phyloP scores from a whole-genome alignment of 2,797 vertebrate genomes.

The Agapornis canus region DNA sequence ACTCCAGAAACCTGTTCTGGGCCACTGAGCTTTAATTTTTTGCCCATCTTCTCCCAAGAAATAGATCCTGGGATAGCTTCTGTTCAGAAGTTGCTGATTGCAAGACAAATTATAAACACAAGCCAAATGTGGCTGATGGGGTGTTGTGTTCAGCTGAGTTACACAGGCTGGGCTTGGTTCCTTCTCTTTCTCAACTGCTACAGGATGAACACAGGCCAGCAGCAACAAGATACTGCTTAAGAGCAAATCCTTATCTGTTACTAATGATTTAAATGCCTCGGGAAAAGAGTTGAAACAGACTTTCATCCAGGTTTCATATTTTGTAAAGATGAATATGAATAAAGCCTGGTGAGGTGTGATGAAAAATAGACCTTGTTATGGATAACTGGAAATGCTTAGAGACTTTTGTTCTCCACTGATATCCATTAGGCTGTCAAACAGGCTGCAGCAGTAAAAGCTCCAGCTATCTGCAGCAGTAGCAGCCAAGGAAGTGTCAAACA shows the following conservation, averaged over 20 bases:
- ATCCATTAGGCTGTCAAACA: not conserved
- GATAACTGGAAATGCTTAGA: not conserved
- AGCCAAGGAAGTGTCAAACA: not conserved
- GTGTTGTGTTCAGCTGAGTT: not conserved
- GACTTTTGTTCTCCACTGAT: not conserved
- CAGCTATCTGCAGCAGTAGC: not conserved
- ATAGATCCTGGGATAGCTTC: not conserved
- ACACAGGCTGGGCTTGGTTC: not conserved
- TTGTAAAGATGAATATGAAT: not conserved
- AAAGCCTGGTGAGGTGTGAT: not conserved
- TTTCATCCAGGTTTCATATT: not conserved
- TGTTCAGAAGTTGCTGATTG: not conserved
- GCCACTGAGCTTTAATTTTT: not conserved
- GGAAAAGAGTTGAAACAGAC: not conserved
- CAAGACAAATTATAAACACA: not conserved
- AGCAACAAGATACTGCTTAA: not conserved
- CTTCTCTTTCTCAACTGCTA: not conserved
- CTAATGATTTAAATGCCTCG: not conserved
- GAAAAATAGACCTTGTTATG: not conserved
- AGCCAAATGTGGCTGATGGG: accelerated
- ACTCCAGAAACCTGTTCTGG: not conserved
- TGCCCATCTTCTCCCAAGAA: not conserved
- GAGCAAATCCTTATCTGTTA: slow-evolving; percentile 18
- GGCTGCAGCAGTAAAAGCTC: not conserved
- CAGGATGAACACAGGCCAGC: not conserved